phyloP scores from a whole-genome alignment of 1,140 invertebrate genomes.

The Phortica variegata region DNA sequence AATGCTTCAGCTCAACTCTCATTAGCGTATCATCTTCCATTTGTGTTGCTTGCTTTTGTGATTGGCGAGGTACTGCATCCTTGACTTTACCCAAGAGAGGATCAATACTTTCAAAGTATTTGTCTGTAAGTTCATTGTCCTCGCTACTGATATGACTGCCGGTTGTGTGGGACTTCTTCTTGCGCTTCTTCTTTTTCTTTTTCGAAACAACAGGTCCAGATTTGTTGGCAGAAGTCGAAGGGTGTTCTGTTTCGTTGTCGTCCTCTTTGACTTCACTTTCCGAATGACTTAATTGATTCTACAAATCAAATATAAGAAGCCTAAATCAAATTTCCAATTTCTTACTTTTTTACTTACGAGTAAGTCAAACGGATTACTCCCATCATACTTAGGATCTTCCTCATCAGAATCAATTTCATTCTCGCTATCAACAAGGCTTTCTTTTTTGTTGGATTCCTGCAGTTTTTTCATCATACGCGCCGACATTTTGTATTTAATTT shows the following conservation, averaged over 20 bases:
- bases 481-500: slow-evolving; percentile 59
- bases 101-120: slow-evolving; percentile 44
- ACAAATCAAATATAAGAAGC: slow-evolving; percentile 39
- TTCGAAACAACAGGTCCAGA: slow-evolving; percentile 50
- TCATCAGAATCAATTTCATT: slow-evolving; percentile 43
- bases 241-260: slow-evolving; percentile 67
- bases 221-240: slow-evolving; percentile 58
- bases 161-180: slow-evolving; percentile 61
- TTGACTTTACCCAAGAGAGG: slow-evolving; percentile 38
- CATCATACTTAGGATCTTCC: slow-evolving; percentile 58
- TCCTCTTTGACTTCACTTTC: slow-evolving; percentile 73
- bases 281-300: slow-evolving; percentile 62
- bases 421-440: slow-evolving; percentile 37
- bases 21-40: slow-evolving; percentile 60
- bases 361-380: slow-evolving; percentile 66
- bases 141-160: slow-evolving; percentile 62
- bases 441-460: slow-evolving; percentile 58
- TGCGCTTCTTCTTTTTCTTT: slow-evolving; percentile 70
- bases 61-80: slow-evolving; percentile 34
- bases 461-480: slow-evolving; percentile 65
- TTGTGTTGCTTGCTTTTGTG: slow-evolving; percentile 20
- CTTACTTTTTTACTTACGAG: slow-evolving; percentile 57
- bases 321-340: slow-evolving; percentile 33
- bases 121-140: slow-evolving; percentile 61
- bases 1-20: slow-evolving; percentile 69